Evolutionary conservation across 2,888 invertebrate genomes (phyloP).

Genomic region (Drosophila neutralis): DNA sequence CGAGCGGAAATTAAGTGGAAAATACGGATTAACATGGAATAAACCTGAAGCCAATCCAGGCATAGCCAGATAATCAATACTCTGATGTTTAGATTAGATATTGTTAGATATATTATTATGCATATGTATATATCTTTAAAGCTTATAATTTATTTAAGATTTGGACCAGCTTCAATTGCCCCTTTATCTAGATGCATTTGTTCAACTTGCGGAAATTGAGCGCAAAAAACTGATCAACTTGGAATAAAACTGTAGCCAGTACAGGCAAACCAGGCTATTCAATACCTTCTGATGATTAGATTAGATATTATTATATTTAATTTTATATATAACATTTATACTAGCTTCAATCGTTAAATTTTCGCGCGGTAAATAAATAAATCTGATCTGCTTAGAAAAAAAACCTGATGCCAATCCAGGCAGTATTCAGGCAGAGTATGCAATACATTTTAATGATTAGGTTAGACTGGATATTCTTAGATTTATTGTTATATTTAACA

Average conservation of each 20-base stretch:
- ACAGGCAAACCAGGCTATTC: neutral
- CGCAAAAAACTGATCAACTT: neutral
- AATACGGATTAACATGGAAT: neutral
- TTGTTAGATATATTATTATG: rapidly evolving
- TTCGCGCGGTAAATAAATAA: too few relatives aligned
- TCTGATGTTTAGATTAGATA: neutral
- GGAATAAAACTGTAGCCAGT: neutral
- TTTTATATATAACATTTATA: neutral
- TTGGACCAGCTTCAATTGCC: neutral
- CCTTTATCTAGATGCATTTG: neutral
- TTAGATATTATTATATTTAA: neutral
- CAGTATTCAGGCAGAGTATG: neutral
- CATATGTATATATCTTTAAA: too few relatives aligned
- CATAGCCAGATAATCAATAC: neutral
- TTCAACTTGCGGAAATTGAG: too few relatives aligned
- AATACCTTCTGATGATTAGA: neutral
- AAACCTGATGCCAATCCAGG: too few relatives aligned
- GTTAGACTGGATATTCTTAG: neutral
- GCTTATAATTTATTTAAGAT: too few relatives aligned
- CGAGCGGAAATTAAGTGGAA: neutral
- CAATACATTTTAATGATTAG: neutral
- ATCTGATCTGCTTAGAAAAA: too few relatives aligned
- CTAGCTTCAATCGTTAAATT: too few relatives aligned
- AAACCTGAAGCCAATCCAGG: neutral
- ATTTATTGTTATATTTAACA: neutral